These are phyloP conservation scores for Tetrapedia diversipes DNA, from an alignment of 2,888 invertebrate genomes.

Conservation along the genomic window DNA sequence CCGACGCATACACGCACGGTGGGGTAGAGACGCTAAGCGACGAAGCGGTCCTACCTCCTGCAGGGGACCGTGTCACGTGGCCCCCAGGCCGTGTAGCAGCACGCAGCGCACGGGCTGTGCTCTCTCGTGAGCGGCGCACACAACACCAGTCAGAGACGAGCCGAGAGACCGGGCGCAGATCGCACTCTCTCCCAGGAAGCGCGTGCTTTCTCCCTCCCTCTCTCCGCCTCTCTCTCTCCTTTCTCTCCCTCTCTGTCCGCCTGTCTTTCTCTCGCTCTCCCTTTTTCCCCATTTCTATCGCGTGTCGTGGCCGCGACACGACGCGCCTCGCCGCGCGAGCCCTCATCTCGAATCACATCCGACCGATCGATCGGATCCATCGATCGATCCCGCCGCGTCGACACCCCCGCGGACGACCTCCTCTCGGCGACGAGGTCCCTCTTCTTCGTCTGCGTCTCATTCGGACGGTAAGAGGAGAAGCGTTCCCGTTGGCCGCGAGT, in stretches of 20 bases:
- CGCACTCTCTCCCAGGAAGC: slow-evolving; percentile 68
- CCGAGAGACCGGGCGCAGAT: slow-evolving; percentile 79
- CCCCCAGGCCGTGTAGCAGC: slow-evolving; percentile 73
- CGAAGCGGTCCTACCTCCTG: slow-evolving; percentile 79
- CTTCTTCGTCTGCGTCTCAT: too few species aligned
- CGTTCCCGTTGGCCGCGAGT: background rate
- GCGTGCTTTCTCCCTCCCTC: slow-evolving; percentile 70
- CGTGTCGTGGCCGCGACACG: slow-evolving; percentile 22
- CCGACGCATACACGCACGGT: slow-evolving; percentile 59
- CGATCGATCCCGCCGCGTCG: slow-evolving; percentile 3
- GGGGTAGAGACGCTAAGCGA: slow-evolving; percentile 43
- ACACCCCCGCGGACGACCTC: background rate
- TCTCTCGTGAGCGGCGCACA: slow-evolving; percentile 77
- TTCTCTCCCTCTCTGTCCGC: slow-evolving; percentile 28
- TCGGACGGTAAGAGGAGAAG: too few species aligned
- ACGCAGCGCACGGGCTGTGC: slow-evolving; percentile 73
- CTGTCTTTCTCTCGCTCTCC: slow-evolving; percentile 14
- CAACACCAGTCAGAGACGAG: slow-evolving; percentile 80
- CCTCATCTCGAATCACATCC: background rate
- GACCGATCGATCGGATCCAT: background rate
- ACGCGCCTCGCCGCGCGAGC: slow-evolving; percentile 1
- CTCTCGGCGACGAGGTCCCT: too few species aligned
- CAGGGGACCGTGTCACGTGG: slow-evolving; percentile 82
- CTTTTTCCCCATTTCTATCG: slow-evolving; percentile 35
- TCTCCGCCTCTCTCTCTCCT: slow-evolving; percentile 48